Conservation (phyloP, 2,888 invertebrate species). For the Baronia brevicornis region DNA sequence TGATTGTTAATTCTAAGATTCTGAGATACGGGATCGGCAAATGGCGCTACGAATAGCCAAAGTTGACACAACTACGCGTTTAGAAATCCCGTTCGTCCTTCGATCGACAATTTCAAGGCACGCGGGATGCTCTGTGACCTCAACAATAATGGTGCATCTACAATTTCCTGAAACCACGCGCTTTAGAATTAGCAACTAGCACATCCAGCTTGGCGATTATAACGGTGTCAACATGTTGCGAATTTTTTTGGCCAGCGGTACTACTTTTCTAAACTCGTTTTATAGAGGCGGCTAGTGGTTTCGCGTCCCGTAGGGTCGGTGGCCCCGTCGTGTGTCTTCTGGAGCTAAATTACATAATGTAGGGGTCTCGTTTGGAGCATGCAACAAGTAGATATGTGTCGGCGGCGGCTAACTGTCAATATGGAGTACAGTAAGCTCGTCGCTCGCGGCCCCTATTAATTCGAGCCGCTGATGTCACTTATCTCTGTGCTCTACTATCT, state of each 20-base stretch:
- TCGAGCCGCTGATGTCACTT: constrained; percentile 75
- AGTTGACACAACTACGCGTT: constrained; percentile 76
- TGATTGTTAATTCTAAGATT: constrained; percentile 63
- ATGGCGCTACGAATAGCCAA: constrained; percentile 75
- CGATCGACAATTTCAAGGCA: constrained; percentile 54
- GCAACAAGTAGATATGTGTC: constrained; percentile 77
- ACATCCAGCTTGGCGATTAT: constrained; percentile 76
- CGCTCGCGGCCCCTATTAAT: constrained; percentile 75
- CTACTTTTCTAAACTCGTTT: constrained; percentile 76
- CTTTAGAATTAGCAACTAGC: constrained; percentile 68
- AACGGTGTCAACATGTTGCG: constrained; percentile 77
- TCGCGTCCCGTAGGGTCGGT: constrained; percentile 75
- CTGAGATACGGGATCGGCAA: constrained; percentile 70
- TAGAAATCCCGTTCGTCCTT: constrained; percentile 63
- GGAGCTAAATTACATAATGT: constrained; percentile 76
- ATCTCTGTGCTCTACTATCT: constrained; percentile 72
- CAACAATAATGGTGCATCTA: constrained; percentile 65
- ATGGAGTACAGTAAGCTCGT: constrained; percentile 74
- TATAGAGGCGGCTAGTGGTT: constrained; percentile 74
- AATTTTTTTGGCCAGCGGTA: constrained; percentile 77
- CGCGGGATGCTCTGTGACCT: constrained; percentile 61
- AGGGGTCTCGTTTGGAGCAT: constrained; percentile 67
- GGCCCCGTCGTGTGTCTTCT: constrained; percentile 68
- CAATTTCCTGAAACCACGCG: constrained; percentile 57
- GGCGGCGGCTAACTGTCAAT: constrained; percentile 73